Evolutionary conservation across 92 coral and sea anemone genomes (phyloP).

Genomic region (Isaurus tuberculatus): DNA sequence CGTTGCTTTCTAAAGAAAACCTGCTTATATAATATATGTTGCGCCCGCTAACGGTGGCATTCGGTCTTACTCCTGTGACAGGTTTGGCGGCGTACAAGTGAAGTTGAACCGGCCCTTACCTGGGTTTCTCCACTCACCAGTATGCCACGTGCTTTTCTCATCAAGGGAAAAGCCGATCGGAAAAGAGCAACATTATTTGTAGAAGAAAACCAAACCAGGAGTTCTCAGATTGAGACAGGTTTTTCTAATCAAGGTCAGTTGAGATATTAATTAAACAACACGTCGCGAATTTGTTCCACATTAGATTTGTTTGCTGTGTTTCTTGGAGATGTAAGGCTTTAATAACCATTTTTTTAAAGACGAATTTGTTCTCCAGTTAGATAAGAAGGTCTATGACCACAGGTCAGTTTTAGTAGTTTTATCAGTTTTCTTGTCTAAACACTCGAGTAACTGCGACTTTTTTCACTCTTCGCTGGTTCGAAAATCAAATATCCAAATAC

Average conservation of each 20-base stretch:
- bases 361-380: not conserved
- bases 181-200: constrained; percentile 48
- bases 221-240: constrained; percentile 41
- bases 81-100: constrained; percentile 44
- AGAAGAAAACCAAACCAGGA: constrained; percentile 50
- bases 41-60: constrained; percentile 55
- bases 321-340: not conserved
- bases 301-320: constrained; percentile 29
- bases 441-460: constrained; percentile 31
- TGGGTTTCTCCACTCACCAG: constrained; percentile 52
- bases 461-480: constrained; percentile 42
- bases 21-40: constrained; percentile 26
- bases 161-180: constrained; percentile 76
- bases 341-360: not conserved
- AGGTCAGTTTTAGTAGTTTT: constrained; percentile 21
- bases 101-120: constrained; percentile 40
- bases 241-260: constrained; percentile 46
- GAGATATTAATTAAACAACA: constrained; percentile 5
- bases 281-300: constrained; percentile 24
- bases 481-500: constrained; percentile 21
- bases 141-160: constrained; percentile 90
- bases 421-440: constrained; percentile 18
- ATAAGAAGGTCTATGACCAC: not conserved
- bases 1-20: constrained; percentile 29
- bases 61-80: constrained; percentile 19